Evolutionary conservation across 1,140 invertebrate genomes (phyloP), one percentile per base, ranked within the genome.

Genomic region (Ectropis grisescens): DNA sequence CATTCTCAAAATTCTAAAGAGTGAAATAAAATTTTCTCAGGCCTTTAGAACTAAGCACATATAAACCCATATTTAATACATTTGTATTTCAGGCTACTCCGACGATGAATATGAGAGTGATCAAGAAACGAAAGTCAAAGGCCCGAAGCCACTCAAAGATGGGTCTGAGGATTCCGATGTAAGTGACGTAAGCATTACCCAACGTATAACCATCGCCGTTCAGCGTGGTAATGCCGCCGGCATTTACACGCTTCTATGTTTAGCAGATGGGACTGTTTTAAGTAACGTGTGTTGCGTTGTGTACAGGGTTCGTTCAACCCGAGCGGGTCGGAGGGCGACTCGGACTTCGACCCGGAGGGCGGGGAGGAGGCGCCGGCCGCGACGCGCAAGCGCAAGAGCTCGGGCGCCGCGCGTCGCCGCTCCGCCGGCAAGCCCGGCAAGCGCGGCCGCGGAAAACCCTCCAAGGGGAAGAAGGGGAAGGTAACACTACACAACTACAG

Each of bases 51-150:
- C n/a, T n/a, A n/a, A n/a, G n/a, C n/a, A n/a, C n/a, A n/a, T n/a
- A n/a, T n/a, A n/a, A n/a, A n/a, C n/a, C n/a, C n/a, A n/a, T n/a
- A n/a, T n/a, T n/a, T n/a, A n/a, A n/a, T n/a, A 19, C 16, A 19
- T 8, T 19, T 19, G 16, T 19, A 8, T 19, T 19, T 8, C 33
- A 83, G 81, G 81, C 41, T 83, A 83, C 56, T 82, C 82, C 26
- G 82, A 83, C 44, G 82, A 83, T 30, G 82, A 83, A 38, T 82
- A 83, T 48, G 82, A 83, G 38, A 61, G 68, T 10, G 82, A 83
- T 35, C 78, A 76, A 19, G 79, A 82, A 41, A 78, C 69, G 3
- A 82, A 83, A 53, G 61, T 83, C 2, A 72, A 71, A 36, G 78
- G 81, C 8, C 81, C 79, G 6, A 82, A 82, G 50, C 69, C 66